Percentiles rank a stretch among this genome's conserved stretches.
Conservation (phyloP, 2,113 vertebrate genomes). For the Ptyas mucosa region DNA sequence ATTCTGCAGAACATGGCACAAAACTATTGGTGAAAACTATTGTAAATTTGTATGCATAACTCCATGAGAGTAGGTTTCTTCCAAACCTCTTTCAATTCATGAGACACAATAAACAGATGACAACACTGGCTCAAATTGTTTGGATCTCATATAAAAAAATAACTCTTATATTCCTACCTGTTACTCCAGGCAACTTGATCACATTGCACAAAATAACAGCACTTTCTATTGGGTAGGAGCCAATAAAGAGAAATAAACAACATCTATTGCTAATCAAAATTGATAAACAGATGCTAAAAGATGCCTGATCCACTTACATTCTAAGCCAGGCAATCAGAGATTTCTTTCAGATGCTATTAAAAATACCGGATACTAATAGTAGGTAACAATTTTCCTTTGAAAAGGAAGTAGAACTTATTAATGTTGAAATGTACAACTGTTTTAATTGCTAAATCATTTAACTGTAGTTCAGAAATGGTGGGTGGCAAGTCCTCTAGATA, state of each 20-base stretch:
- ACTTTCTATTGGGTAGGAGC: neutral
- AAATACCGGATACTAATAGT: constrained; percentile 25
- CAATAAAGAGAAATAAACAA: neutral
- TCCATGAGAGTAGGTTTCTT: neutral
- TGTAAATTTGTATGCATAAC: neutral
- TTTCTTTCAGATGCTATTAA: constrained; percentile 20
- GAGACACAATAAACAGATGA: neutral
- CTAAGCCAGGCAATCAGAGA: neutral
- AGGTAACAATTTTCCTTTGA: neutral
- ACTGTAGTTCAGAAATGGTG: neutral
- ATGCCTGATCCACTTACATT: neutral
- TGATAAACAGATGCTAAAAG: neutral
- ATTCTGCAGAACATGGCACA: neutral
- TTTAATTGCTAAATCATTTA: accelerated
- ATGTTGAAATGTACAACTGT: accelerated
- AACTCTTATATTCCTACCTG: neutral
- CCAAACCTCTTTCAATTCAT: neutral
- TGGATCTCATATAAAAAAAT: neutral
- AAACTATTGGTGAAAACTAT: neutral
- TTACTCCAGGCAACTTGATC: neutral
- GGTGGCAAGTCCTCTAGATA: neutral
- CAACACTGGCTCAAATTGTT: neutral
- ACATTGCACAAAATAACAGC: neutral
- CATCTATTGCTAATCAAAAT: neutral
- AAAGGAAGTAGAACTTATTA: neutral